Evolutionary conservation across 2,797 vertebrate species (phyloP).

Genomic region (Lycodopsis pacificus): DNA sequence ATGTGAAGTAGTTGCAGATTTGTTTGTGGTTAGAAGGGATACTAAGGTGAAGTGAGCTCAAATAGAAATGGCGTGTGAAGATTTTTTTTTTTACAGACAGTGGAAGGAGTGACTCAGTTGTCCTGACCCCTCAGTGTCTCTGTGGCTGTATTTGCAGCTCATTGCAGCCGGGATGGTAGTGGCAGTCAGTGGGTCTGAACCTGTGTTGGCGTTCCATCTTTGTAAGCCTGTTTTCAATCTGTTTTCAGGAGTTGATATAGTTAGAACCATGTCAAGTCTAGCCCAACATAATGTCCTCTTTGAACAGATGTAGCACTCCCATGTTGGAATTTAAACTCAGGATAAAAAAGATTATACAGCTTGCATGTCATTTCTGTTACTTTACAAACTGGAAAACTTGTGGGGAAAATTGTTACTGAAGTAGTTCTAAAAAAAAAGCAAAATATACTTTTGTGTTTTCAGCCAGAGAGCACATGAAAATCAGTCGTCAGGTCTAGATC

Average conservation of each 20-base stretch:
- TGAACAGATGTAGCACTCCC: background rate
- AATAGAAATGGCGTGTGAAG: conserved; percentile 42
- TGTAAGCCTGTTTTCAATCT: conserved; percentile 7
- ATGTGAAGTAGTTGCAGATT: background rate
- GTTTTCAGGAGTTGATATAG: conserved; percentile 6
- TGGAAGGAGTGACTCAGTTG: conserved; percentile 72
- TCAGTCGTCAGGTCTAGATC: background rate
- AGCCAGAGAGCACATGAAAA: background rate
- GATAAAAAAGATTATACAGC: background rate
- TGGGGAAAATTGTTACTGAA: background rate
- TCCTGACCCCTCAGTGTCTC: conserved; percentile 56
- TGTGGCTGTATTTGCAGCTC: conserved; percentile 38
- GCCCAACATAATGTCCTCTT: background rate
- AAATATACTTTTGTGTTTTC: background rate
- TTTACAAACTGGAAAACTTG: background rate
- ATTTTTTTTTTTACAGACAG: conserved; percentile 53
- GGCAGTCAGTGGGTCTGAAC: conserved; percentile 23
- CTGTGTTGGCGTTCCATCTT: conserved; percentile 19
- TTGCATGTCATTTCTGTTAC: background rate
- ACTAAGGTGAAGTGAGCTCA: conserved; percentile 16
- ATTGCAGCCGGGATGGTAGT: background rate
- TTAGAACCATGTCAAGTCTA: background rate
- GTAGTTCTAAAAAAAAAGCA: background rate
- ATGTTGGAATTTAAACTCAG: background rate
- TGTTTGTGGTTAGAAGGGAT: background rate